Base-by-base conservation (phyloP, 2,888 invertebrate species). In the Xestia ashworthii region DNA sequence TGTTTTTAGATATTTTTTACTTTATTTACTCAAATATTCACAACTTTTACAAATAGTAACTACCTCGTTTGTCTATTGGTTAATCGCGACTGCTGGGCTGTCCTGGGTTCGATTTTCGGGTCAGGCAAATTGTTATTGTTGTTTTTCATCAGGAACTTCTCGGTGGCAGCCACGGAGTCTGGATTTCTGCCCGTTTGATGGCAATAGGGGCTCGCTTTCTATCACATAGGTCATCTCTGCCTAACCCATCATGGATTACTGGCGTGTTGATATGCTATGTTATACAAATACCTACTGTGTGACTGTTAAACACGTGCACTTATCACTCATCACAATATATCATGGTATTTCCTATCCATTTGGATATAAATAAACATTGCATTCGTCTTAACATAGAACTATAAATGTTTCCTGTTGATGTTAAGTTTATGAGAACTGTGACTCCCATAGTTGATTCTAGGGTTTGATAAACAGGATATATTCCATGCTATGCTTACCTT, bases 381-480 rank as follows among this genome's bases (percentile, higher is more conserved):
- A 71, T 67, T 50, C 68, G 65, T 65, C 75, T 67, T 16, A 50
- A 41, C 67, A 66, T 66, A 70, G 74, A 70, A 62, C 46, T 14
- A 67, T 70, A n/a, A n/a, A 81, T 48, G 46, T 68, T 82, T 85
- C 82, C 85, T 81, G 82, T 81, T 75, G 62, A 80, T 67, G 16
- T 55, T 68, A 1, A 48, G 46, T 66, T 46, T 66, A 62, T 22
- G 44, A 38, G 44, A 46, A 67, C 44, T 79, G 82, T 82, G 81
- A 84, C 60, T 70, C 60, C 41, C 22, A 53, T 16, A 46, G 62
- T 69, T 80, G 32, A 83, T 44, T 38, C 38, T 46, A n/a, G 25
- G 0, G 71, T 83, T 80, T 67, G 16, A 46, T 83, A 83, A 81
- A 81, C 80, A 81, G 84, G 80, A 81, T 78, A 53, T 53, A 46